These are phyloP conservation scores for Tigriopus japonicus DNA, from an alignment of 1,140 invertebrate species.

Conservation along the genomic window DNA sequence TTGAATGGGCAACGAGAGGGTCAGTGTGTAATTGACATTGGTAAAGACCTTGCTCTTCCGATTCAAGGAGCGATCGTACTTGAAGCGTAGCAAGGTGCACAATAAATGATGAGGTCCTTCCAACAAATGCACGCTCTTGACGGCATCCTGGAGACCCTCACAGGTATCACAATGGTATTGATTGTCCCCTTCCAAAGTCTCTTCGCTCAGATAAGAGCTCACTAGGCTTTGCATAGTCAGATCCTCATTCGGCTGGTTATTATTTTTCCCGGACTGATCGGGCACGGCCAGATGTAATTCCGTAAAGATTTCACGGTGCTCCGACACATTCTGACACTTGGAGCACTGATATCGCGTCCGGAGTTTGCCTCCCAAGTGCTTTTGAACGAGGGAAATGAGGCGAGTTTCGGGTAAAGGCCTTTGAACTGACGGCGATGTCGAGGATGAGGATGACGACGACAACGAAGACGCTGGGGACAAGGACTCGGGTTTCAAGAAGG, in stretches of 20 bases:
- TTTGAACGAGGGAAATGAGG: constrained; percentile 34
- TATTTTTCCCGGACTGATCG: constrained; percentile 25
- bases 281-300: constrained; percentile 64
- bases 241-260: background rate
- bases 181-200: constrained; percentile 56
- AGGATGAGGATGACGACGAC: background rate
- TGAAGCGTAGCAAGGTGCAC: constrained; percentile 58
- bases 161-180: constrained; percentile 60
- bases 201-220: constrained; percentile 50
- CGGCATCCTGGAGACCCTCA: constrained; percentile 47
- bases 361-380: constrained; percentile 49
- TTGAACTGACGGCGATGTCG: background rate
- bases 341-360: constrained; percentile 48
- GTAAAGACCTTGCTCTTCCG: constrained; percentile 41
- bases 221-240: constrained; percentile 41
- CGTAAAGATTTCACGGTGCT: constrained; percentile 50
- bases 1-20: constrained; percentile 21
- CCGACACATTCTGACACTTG: constrained; percentile 43
- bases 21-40: constrained; percentile 25
- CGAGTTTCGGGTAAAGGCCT: background rate
- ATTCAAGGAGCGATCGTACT: constrained; percentile 47
- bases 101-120: constrained; percentile 52
- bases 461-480: background rate
- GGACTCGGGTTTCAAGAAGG: background rate
- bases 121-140: constrained; percentile 46